These are phyloP conservation scores for Dolichotis patagonum DNA, from an alignment of 2,113 vertebrate species.

Conservation along the genomic window DNA sequence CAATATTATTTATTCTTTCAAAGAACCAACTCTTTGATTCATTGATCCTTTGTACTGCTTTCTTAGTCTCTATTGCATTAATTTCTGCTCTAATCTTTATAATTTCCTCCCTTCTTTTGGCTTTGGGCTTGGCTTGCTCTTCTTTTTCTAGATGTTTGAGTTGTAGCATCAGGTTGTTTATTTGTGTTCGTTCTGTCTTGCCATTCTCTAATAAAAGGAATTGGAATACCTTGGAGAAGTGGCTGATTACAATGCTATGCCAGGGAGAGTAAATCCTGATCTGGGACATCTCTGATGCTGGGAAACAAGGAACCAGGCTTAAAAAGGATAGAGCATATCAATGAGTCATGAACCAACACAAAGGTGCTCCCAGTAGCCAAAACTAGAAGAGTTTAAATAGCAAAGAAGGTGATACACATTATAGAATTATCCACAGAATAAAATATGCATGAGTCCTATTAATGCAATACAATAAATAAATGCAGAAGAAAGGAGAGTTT, in stretches of 20 bases:
- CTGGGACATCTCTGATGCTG: not conserved
- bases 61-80: too few relatives aligned
- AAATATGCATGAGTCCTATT: not conserved
- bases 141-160: too few relatives aligned
- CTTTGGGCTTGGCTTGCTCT: too few relatives aligned
- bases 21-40: too few relatives aligned
- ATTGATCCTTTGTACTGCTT: too few relatives aligned
- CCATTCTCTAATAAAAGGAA: not conserved
- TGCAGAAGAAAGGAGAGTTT: not conserved
- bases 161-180: too few relatives aligned
- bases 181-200: too few relatives aligned
- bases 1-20: too few relatives aligned
- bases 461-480: not conserved
- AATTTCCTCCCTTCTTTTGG: too few relatives aligned
- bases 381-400: not conserved
- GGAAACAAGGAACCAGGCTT: not conserved
- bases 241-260: not conserved
- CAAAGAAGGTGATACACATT: not conserved
- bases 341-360: not conserved
- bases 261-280: not conserved
- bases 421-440: not conserved
- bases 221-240: not conserved
- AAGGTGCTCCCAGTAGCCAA: not conserved
- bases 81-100: too few relatives aligned
- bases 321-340: not conserved